A percentile compares a stretch with the other conserved stretches of the same genome.
phyloP scores from a whole-genome alignment of 1,140 invertebrate genomes.

The Orius insidiosus region DNA sequence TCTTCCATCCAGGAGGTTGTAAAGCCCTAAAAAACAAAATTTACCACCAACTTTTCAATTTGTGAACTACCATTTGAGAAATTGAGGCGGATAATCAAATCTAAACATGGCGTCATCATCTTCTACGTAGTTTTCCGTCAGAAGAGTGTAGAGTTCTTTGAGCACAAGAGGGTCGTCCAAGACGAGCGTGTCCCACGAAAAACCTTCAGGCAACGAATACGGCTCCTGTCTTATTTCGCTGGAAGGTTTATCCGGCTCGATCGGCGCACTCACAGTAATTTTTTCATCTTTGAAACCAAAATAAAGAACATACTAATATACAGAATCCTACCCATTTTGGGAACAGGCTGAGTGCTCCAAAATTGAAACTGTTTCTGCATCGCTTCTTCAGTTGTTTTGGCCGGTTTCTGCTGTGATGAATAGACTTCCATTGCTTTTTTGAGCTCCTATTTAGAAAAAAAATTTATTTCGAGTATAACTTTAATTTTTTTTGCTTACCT shows the following conservation, averaged over 20 bases:
- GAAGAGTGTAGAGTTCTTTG: slow-evolving; percentile 82
- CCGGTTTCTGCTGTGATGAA: slow-evolving; percentile 53
- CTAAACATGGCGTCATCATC: slow-evolving; percentile 99
- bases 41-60: background rate
- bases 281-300: slow-evolving; percentile 49
- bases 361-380: slow-evolving; percentile 79
- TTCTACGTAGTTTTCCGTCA: slow-evolving; percentile 99
- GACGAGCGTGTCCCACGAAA: slow-evolving; percentile 92
- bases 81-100: slow-evolving; percentile 95
- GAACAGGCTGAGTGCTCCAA: slow-evolving; percentile 98
- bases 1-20: slow-evolving; percentile 91
- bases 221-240: slow-evolving; percentile 76
- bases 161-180: slow-evolving; percentile 72
- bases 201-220: slow-evolving; percentile 83
- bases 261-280: slow-evolving; percentile 63
- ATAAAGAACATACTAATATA: background rate
- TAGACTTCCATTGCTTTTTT: slow-evolving; percentile 73
- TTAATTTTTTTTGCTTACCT: slow-evolving; percentile 7
- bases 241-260: slow-evolving; percentile 66
- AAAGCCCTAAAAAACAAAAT: slow-evolving; percentile 52
- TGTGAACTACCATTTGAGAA: slow-evolving; percentile 73
- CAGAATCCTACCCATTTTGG: slow-evolving; percentile 67
- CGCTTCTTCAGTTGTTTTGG: slow-evolving; percentile 58
- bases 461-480: background rate
- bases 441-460: slow-evolving; percentile 33